Evolutionary conservation across 1,140 invertebrate genomes (phyloP).

Genomic region (Agrilus planipennis): DNA sequence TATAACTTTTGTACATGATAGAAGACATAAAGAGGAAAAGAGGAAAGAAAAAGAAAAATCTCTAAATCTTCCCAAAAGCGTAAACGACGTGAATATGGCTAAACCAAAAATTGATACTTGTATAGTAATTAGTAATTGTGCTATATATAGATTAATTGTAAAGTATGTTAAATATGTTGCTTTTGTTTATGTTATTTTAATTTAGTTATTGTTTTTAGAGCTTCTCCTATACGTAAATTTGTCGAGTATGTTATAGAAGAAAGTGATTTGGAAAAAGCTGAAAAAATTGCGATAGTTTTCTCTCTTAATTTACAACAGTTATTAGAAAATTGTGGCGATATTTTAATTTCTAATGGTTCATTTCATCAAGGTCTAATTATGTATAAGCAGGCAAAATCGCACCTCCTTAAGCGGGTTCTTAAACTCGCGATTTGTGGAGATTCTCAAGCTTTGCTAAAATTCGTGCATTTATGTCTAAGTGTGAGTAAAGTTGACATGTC

Average conservation of each 20-base stretch:
- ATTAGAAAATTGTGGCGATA: constrained; percentile 60
- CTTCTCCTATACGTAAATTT: constrained; percentile 53
- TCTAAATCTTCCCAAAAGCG: constrained; percentile 35
- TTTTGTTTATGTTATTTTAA: constrained; percentile 5
- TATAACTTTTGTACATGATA: constrained; percentile 24
- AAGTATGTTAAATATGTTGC: constrained; percentile 46
- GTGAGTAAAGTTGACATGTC: constrained; percentile 45
- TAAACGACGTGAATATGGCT: constrained; percentile 41
- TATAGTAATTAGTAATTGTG: constrained; percentile 55
- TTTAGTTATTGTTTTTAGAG: constrained; percentile 32
- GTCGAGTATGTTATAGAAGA: constrained; percentile 47
- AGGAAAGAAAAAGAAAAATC: constrained; percentile 24
- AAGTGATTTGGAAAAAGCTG: constrained; percentile 43
- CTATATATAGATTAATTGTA: constrained; percentile 54
- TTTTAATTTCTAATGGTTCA: constrained; percentile 48
- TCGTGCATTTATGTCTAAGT: constrained; percentile 44
- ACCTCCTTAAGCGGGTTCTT: constrained; percentile 53
- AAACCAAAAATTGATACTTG: constrained; percentile 48
- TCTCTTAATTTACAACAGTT: constrained; percentile 55
- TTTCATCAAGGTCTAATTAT: constrained; percentile 54
- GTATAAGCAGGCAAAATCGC: constrained; percentile 59
- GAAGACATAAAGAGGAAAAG: constrained; percentile 20
- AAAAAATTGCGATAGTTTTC: constrained; percentile 44
- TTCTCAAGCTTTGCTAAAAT: constrained; percentile 53
- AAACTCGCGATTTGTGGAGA: constrained; percentile 61